Conservation (phyloP, 2,888 invertebrate genomes). For the Rutpela maculata region DNA sequence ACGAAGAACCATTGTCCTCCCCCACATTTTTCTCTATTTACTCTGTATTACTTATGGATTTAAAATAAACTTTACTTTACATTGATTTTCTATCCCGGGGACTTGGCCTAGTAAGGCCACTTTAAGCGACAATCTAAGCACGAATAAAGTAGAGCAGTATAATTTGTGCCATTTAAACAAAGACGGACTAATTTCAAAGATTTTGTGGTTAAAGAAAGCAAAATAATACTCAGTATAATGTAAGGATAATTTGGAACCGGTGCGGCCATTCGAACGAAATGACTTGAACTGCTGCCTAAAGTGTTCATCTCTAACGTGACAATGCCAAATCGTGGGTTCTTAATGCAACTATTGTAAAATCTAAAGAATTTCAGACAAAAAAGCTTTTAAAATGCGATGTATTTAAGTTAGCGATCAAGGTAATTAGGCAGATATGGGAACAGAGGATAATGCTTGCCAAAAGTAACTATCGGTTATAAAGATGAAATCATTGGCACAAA, state of each 20-base stretch:
- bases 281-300: neutral
- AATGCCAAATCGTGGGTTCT: neutral
- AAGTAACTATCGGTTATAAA: too few species aligned
- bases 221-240: neutral
- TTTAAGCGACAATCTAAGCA: too few species aligned
- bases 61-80: too few species aligned
- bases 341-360: neutral
- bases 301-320: neutral
- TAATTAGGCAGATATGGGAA: too few species aligned
- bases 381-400: neutral
- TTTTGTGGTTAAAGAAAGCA: neutral
- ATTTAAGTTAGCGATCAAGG: neutral
- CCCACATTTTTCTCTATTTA: too few species aligned
- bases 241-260: neutral
- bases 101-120: too few species aligned
- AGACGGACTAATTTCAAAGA: neutral
- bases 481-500: too few species aligned
- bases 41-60: too few species aligned
- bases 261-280: neutral
- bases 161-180: neutral
- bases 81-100: too few species aligned
- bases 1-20: too few species aligned
- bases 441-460: too few species aligned
- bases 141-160: too few species aligned
- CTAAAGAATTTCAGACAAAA: neutral